Evolutionary conservation across 2,888 invertebrate genomes (phyloP), one percentile per base, ranked within the genome.

Genomic region (Mimumesa dahlbomi): DNA sequence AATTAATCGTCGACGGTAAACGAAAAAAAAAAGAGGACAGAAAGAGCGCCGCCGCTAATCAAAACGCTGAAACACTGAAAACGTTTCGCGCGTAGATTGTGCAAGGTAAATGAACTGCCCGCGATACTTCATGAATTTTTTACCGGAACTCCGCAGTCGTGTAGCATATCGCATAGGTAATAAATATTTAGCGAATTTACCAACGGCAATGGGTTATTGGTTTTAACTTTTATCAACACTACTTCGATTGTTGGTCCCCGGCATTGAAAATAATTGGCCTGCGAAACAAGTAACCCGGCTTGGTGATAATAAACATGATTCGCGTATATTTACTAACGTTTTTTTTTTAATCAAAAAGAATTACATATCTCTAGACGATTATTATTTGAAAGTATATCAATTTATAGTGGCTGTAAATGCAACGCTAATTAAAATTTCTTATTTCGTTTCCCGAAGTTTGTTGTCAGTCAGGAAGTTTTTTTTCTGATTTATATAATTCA

Each of bases 81-180:
- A 43, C 19, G 40, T 49, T 69, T 38, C 42, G 34, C 50, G 31
- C 63, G 65, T 62, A 53, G 65, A 64, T 75, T 73, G 67, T 63
- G 68, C n/a, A 77, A 77, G 70, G 73, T 70, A 71, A 82, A 77
- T 75, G 65, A 67, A 75, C 67, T 66, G 67, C 53, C 69, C 73
- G 71, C 68, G 61, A 73, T 75, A 73, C 66, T 81, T 74, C 71
- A 77, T 77, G 78, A 82, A 81, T 82, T 81, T 78, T 76, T 73
- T 61, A 80, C 73, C 36, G 54, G 50, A 63, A 61, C 57, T 49
- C 50, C 48, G 25, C 43, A 45, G 0, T 25, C 7, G 22, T 54
- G 62, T 11, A 13, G 48, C 49, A 52, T 61, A 56, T 62, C 56
- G 72, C 59, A 53, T 58, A 72, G 59, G 61, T 72, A 73, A 81